Conservation (phyloP, 2,797 vertebrate genomes). For the Mormyrus proboscirostris region DNA sequence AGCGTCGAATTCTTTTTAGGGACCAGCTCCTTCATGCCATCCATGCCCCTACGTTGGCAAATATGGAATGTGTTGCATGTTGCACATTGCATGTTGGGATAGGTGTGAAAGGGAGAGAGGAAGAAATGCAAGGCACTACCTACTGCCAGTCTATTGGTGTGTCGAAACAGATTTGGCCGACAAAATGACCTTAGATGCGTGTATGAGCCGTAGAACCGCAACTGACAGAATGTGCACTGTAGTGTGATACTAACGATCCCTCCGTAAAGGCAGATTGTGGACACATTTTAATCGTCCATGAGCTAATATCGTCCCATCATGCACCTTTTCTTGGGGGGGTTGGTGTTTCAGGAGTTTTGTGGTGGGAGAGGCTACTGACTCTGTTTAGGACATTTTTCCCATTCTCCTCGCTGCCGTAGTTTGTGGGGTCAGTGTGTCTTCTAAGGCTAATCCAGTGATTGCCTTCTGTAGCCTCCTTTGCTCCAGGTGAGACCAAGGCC, state of each 20-base stretch:
- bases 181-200: neutral
- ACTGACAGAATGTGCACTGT: neutral
- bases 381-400: neutral
- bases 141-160: neutral
- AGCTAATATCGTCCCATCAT: neutral
- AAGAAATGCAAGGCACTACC: neutral
- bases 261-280: neutral
- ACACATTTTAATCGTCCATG: neutral
- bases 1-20: neutral
- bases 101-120: neutral
- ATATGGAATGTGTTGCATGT: neutral
- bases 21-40: neutral
- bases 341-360: neutral
- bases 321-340: neutral
- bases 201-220: neutral
- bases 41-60: neutral
- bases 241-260: neutral
- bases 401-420: neutral
- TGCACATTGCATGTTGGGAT: neutral
- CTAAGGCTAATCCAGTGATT: neutral
- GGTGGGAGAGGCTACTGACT: neutral
- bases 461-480: neutral
- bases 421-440: neutral
- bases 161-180: neutral
- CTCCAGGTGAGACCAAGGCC: neutral